Evolutionary conservation across 2,888 invertebrate species (phyloP).

Genomic region (Hirtodrosophila cameraria): DNA sequence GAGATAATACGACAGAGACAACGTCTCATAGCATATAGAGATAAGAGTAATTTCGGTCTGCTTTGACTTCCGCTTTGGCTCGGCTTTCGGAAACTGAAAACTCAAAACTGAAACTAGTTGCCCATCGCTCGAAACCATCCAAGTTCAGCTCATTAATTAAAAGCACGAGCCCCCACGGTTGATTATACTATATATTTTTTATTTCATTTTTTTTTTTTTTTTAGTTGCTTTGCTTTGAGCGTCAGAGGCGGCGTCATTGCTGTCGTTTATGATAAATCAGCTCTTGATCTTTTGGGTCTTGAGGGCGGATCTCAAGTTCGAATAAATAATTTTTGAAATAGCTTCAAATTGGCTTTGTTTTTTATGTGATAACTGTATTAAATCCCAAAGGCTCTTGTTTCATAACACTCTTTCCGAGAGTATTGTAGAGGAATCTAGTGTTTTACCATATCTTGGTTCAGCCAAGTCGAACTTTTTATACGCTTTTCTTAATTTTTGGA

Average conservation of each 20-base stretch:
- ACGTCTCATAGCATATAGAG: slow-evolving; percentile 30
- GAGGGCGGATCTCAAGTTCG: slow-evolving; percentile 33
- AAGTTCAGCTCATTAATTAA: slow-evolving; percentile 72
- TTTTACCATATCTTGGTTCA: too few species aligned
- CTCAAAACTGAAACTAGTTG: slow-evolving; percentile 43
- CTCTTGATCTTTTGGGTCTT: slow-evolving; percentile 6
- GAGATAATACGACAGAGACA: slow-evolving; percentile 6
- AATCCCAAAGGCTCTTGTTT: too few species aligned
- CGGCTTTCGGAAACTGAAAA: slow-evolving; percentile 41
- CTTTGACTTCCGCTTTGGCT: slow-evolving; percentile 59
- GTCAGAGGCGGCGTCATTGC: slow-evolving; percentile 4
- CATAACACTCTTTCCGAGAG: too few species aligned
- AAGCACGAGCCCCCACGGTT: slow-evolving; percentile 72
- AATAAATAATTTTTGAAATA: slow-evolving; percentile 6
- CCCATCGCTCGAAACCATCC: slow-evolving; percentile 27
- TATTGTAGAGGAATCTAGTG: too few species aligned
- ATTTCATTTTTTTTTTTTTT: slow-evolving; percentile 29
- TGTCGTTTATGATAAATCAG: slow-evolving; percentile 13
- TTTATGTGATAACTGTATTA: neutral
- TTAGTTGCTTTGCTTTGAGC: slow-evolving; percentile 17
- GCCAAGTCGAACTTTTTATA: too few species aligned
- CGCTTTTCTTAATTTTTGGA: too few species aligned
- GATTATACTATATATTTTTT: slow-evolving; percentile 36
- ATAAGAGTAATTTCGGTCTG: slow-evolving; percentile 35
- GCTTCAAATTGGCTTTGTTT: neutral